Evolutionary conservation across 2,113 vertebrate species (phyloP).

Genomic region (Calidris pygmaea): DNA sequence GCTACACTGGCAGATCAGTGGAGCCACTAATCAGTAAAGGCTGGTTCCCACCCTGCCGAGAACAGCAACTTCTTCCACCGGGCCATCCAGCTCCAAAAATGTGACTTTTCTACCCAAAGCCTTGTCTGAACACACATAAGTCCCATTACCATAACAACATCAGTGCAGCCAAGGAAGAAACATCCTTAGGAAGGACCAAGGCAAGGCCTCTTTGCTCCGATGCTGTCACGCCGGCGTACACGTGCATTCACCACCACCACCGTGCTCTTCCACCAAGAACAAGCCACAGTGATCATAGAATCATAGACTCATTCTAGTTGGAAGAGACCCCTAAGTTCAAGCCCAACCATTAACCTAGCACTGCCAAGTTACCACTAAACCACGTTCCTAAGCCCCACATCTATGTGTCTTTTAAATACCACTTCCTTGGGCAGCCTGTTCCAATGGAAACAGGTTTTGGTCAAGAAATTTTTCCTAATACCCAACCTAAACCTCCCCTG

Average conservation of each 20-base stretch:
- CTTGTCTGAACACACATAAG: neutral
- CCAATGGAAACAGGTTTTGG: neutral
- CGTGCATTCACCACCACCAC: fast-evolving
- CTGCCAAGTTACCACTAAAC: neutral
- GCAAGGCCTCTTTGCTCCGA: neutral
- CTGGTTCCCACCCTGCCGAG: neutral
- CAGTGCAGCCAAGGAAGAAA: neutral
- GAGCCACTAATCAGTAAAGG: neutral
- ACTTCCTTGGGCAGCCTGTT: neutral
- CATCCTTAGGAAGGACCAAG: neutral
- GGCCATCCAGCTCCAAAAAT: neutral
- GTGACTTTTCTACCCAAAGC: neutral
- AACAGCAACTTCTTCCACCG: neutral
- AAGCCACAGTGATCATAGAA: neutral
- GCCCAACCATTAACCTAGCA: neutral
- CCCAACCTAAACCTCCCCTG: neutral
- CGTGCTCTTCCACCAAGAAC: fast-evolving
- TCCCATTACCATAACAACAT: neutral
- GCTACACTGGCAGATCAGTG: neutral
- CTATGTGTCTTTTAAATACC: neutral
- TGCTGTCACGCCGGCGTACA: fast-evolving
- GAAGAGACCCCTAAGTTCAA: neutral
- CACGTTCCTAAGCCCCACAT: neutral
- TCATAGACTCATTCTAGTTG: neutral
- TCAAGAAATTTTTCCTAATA: neutral